Percentiles rank a stretch among this genome's conserved stretches.
Evolutionary conservation across 2,888 invertebrate genomes (phyloP).

Genomic region (Oligia fasciuncula): DNA sequence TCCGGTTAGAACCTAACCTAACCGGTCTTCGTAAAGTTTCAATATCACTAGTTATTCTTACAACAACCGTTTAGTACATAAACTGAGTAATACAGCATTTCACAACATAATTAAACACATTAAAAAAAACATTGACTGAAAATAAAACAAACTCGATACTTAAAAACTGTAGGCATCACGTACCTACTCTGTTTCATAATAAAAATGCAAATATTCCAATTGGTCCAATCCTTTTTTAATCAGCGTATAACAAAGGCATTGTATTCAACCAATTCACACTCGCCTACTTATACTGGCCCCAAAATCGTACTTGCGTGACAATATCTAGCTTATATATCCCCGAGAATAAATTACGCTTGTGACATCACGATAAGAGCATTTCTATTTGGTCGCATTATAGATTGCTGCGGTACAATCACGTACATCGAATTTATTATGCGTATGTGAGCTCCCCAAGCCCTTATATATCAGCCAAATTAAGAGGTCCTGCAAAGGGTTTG

Average conservation of each 20-base stretch:
- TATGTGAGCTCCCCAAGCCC: constrained; percentile 60
- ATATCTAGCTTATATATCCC: constrained; percentile 36
- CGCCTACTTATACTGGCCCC: constrained; percentile 17
- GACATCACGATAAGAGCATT: constrained; percentile 65
- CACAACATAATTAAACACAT: neutral
- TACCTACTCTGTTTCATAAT: neutral
- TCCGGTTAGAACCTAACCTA: too few relatives aligned
- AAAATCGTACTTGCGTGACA: constrained; percentile 44
- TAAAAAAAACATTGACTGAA: neutral
- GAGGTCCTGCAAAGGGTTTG: constrained; percentile 63
- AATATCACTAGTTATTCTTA: neutral
- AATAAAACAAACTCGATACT: neutral
- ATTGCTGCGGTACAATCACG: constrained; percentile 68
- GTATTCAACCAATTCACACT: constrained; percentile 29
- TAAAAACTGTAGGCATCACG: neutral
- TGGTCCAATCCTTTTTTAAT: constrained; percentile 39
- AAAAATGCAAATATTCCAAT: constrained; percentile 16
- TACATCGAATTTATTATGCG: constrained; percentile 67
- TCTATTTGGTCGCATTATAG: constrained; percentile 64
- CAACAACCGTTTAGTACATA: neutral
- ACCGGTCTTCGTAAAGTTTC: too few relatives aligned
- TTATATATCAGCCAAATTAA: constrained; percentile 67
- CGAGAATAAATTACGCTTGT: constrained; percentile 57
- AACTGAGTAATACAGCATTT: neutral
- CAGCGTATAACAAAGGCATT: constrained; percentile 26